Conservation (phyloP, 2,888 invertebrate genomes). For the Psylliodes chrysocephalus region DNA sequence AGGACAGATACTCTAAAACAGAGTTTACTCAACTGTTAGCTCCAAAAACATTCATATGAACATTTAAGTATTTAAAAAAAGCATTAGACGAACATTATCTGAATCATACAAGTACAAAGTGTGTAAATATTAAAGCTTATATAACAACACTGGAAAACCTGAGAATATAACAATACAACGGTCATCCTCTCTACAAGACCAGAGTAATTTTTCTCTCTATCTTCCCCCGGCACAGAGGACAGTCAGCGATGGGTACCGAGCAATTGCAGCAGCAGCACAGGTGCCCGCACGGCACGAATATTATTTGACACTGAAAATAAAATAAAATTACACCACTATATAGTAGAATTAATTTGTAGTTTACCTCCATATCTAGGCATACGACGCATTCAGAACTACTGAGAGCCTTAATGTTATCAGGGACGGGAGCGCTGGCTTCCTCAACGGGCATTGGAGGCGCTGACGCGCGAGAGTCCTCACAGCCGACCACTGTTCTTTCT, state of each 20-base stretch:
- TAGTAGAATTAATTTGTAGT: constrained; percentile 50
- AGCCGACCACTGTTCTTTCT: neutral
- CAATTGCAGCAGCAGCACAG: constrained; percentile 83
- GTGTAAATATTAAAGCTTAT: neutral
- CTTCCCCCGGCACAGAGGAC: constrained; percentile 81
- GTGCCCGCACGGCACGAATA: constrained; percentile 90
- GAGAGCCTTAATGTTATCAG: constrained; percentile 59
- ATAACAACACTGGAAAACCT: neutral
- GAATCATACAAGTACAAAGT: neutral
- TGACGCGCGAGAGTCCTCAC: constrained; percentile 48
- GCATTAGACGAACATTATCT: neutral
- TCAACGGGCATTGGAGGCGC: constrained; percentile 48
- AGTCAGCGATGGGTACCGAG: constrained; percentile 70
- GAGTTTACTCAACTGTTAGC: too few species aligned
- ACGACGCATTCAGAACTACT: constrained; percentile 79
- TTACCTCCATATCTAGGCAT: constrained; percentile 80
- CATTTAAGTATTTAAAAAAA: neutral
- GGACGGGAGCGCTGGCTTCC: constrained; percentile 57
- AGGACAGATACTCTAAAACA: too few species aligned
- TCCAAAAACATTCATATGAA: neutral
- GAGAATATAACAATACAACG: neutral
- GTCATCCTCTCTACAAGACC: constrained; percentile 63
- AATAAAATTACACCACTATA: neutral
- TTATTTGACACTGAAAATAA: constrained; percentile 74
- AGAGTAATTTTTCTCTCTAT: constrained; percentile 74